Base-by-base conservation (phyloP, 1,140 invertebrate genomes). In the Tachypleus tridentatus region DNA sequence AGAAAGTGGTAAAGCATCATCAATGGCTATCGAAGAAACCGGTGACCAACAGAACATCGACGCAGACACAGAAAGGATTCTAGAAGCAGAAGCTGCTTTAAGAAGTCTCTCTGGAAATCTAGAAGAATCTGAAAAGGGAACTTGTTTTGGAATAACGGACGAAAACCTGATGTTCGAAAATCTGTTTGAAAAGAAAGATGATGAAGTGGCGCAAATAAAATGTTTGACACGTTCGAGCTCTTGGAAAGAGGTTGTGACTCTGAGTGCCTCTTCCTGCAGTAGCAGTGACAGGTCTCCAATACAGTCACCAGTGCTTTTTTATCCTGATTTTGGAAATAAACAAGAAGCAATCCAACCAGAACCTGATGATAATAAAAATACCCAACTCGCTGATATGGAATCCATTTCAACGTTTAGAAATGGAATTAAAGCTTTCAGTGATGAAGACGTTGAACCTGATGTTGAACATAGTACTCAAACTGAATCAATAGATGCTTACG, bases 11-110 rank as follows among this genome's bases (percentile, higher is more conserved):
- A 29, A 29, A 29, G 0, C 29, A 29, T 29, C 29, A 29, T 29
- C 2, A 29, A 29, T 29, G 29, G 29, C 29, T 2, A 29, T 29
- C 29, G 29, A 29, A 29, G 29, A 29, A 29, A 29, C 29, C 29
- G 29, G 29, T 29, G 29, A 29, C 29, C 29, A 29, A 49, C 64
- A 65, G 7, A 67, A 76, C 76, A 1, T 81, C 77, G 66, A 87
- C 60, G 73, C 89, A 69, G 87, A 91, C 69, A 87, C 89, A 74
- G 86, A 84, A 3, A 77, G 89, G 5, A 90, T 93, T 63, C 79
- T 87, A 58, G 90, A 93, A 76, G 91, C 90, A 2, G 89, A 93
- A 74, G 87, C 87, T 4, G 88, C 88, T 0, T 75, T 93, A 53
- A 88, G 88, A 72, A 89, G 86, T 72, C 76, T 93, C 0, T 90